Evolutionary conservation across 2,113 vertebrate genomes (phyloP), one percentile per base, ranked within the genome.

Genomic region (Perca fluviatilis): DNA sequence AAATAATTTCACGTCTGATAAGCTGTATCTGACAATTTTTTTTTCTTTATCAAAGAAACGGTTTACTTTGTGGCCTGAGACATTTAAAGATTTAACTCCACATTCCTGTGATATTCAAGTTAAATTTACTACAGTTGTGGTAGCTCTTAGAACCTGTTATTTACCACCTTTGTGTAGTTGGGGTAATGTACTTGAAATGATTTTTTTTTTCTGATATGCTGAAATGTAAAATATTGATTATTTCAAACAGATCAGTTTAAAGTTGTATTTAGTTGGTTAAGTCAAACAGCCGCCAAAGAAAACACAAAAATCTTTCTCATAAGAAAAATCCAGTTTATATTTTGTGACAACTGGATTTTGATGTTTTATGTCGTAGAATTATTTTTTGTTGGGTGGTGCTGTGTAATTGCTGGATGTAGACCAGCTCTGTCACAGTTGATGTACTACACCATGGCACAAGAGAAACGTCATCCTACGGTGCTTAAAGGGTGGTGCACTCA

Each of bases 211-310:
- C 49, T 77, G 18, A 30, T 74, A 58, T 78, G 66, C 61, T 69
- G 25, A 88, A 72, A 75, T 86, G 46, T 74, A 57, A 74, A 46
- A 67, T 50, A 27, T 63, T 49, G 16, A 76, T 54, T 23, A 71
- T 84, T 83, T 83, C 25, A 63, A 58, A 77, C 8, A 46, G 49
- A 71, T 77, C 18, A 13, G 23, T 86, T 69, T 53, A 43, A 85
- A 76, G 56, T 89, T 23, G 19, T 75, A 56, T 64, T 74, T 40
- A 57, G 61, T 75, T 68, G 43, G 61, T 79, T 83, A 49, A 58
- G 61, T 77, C 13, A 77, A 74, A 82, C 79, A 51, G 64, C 77
- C 87, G 83, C 86, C 90, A 92, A 91, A 93, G 89, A 92, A 86
- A 89, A 87, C 89, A 86, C 86, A 66, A 69, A 69, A 74, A 11